Percentiles rank a stretch among this genome's conserved stretches.
These are phyloP conservation scores for Oryctolagus cuniculus DNA, from an alignment of 2,113 vertebrate genomes.

Conservation along the genomic window mOryCun1.1 NC_091436.1:22136001-22136500, in stretches of 20 bases:
- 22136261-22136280: not conserved
- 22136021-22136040: not conserved
- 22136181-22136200: constrained; percentile 8
- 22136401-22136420: not conserved
- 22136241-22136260: not conserved
- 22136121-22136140: not conserved
- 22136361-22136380: not conserved
- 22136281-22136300: not conserved
- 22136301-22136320: not conserved
- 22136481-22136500: not conserved
- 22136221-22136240: not conserved
- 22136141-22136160: constrained; percentile 46
- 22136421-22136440: not conserved
- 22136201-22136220: too few relatives aligned
- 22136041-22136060: not conserved
- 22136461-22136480: not conserved
- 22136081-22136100: not conserved
- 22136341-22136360: not conserved
- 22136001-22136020: not conserved
- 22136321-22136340: not conserved
- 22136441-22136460: not conserved
- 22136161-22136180: not conserved
- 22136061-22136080: not conserved
- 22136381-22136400: not conserved
- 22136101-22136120: constrained; percentile 26